Percentiles rank a stretch among this genome's conserved stretches.
phyloP scores from a whole-genome alignment of 2,888 invertebrate genomes.

The Operophtera brumata region DNA sequence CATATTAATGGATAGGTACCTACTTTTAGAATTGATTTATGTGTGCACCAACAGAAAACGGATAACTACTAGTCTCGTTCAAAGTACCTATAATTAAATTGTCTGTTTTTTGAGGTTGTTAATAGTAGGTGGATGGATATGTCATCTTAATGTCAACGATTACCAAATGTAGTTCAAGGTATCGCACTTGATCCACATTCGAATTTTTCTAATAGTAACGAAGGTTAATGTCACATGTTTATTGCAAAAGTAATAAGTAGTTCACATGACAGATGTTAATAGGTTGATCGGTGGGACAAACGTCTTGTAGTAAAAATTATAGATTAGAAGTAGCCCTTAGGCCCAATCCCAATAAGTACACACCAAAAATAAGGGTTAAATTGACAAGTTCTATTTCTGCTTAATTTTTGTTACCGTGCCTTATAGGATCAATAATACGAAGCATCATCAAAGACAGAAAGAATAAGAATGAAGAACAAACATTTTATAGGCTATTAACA shows the following conservation, averaged over 20 bases:
- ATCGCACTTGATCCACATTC: slow-evolving; percentile 21
- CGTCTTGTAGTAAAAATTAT: too few relatives aligned
- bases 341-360: too few relatives aligned
- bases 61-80: too few relatives aligned
- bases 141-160: slow-evolving; percentile 12
- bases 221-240: slow-evolving; percentile 14
- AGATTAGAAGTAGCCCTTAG: too few relatives aligned
- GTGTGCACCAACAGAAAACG: too few relatives aligned
- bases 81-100: too few relatives aligned
- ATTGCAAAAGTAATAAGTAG: not conserved
- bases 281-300: too few relatives aligned
- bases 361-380: too few relatives aligned
- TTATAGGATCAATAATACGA: not conserved
- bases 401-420: too few relatives aligned
- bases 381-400: too few relatives aligned
- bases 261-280: too few relatives aligned
- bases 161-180: slow-evolving; percentile 24
- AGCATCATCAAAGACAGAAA: not conserved
- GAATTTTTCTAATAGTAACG: slow-evolving; percentile 11
- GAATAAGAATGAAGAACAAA: not conserved
- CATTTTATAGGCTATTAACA: slow-evolving; percentile 7
- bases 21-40: not conserved
- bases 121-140: slow-evolving; percentile 4
- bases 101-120: not conserved
- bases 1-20: too few relatives aligned